These are phyloP conservation scores for Polymixis flavicincta DNA, from an alignment of 2,888 invertebrate species.

Conservation along the genomic window DNA sequence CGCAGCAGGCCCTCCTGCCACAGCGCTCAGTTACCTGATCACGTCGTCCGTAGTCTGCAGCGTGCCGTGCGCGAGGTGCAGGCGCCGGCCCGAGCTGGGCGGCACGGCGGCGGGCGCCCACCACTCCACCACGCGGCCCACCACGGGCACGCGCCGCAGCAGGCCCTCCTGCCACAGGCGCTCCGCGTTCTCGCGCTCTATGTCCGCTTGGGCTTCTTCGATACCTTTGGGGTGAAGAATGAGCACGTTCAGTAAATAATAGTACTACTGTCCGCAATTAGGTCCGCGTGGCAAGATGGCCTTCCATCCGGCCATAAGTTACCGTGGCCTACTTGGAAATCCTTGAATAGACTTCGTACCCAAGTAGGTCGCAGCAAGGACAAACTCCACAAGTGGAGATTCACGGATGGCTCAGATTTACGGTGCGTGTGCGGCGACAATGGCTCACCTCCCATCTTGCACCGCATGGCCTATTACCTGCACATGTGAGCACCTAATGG, in stretches of 20 bases:
- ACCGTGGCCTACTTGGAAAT: too few species aligned
- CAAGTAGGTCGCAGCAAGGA: too few species aligned
- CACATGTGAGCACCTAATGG: too few species aligned
- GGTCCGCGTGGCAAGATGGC: too few species aligned
- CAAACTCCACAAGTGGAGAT: too few species aligned
- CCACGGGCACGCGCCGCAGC: slow-evolving; percentile 97
- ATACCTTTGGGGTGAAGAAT: slow-evolving; percentile 92
- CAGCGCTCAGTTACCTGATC: not conserved
- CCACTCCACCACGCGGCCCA: slow-evolving; percentile 98
- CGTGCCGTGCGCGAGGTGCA: slow-evolving; percentile 96
- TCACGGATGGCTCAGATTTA: too few species aligned
- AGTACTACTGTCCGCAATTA: not conserved
- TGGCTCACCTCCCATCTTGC: too few species aligned
- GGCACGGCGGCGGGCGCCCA: slow-evolving; percentile 93
- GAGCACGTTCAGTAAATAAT: not conserved
- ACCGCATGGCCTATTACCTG: too few species aligned
- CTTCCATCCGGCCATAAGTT: too few species aligned
- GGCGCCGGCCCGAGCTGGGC: slow-evolving; percentile 93
- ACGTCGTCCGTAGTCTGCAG: slow-evolving; percentile 87
- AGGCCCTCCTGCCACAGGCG: slow-evolving; percentile 98
- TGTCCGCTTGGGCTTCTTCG: slow-evolving; percentile 97
- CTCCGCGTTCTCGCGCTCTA: slow-evolving; percentile 97
- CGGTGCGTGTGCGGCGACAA: too few species aligned
- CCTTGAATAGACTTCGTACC: too few species aligned
- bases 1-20: too few species aligned